A percentile compares a stretch with the other conserved stretches of the same genome.
phyloP scores from a whole-genome alignment of 1,140 invertebrate genomes.

The Caenorhabditis latens region DNA sequence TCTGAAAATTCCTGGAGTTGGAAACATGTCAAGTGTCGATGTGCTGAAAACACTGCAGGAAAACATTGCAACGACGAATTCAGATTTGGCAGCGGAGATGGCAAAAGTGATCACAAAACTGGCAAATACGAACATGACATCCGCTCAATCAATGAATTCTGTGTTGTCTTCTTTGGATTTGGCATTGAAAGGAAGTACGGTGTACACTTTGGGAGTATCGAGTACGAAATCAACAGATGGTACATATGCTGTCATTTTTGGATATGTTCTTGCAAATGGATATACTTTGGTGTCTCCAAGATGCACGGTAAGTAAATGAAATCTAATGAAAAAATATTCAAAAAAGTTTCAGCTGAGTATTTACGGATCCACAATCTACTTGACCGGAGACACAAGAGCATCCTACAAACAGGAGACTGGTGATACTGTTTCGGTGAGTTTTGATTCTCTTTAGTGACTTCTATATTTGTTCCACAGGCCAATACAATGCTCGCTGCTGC shows the following conservation, averaged over 20 bases:
- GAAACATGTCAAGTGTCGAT: constrained; percentile 43
- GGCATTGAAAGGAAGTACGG: constrained; percentile 47
- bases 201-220: constrained; percentile 10
- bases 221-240: constrained; percentile 39
- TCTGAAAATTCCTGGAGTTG: constrained; percentile 42
- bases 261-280: constrained; percentile 25
- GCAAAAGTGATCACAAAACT: constrained; percentile 9
- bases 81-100: constrained; percentile 13
- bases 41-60: constrained; percentile 3
- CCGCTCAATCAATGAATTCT: constrained; percentile 22
- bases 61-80: constrained; percentile 35
- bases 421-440: constrained; percentile 10
- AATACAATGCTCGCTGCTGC: constrained; percentile 31
- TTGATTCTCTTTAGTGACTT: background rate
- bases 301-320: constrained; percentile 17
- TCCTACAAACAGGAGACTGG: constrained; percentile 20
- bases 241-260: constrained; percentile 27
- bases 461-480: background rate
- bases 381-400: constrained; percentile 31
- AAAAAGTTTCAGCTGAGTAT: constrained; percentile 18
- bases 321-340: background rate
- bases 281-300: constrained; percentile 28
- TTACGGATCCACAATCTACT: constrained; percentile 29
- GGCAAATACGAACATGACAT: constrained; percentile 35
- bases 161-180: constrained; percentile 41